phyloP scores from a whole-genome alignment of 2,113 vertebrate species.

The Lepus timidus region DNA sequence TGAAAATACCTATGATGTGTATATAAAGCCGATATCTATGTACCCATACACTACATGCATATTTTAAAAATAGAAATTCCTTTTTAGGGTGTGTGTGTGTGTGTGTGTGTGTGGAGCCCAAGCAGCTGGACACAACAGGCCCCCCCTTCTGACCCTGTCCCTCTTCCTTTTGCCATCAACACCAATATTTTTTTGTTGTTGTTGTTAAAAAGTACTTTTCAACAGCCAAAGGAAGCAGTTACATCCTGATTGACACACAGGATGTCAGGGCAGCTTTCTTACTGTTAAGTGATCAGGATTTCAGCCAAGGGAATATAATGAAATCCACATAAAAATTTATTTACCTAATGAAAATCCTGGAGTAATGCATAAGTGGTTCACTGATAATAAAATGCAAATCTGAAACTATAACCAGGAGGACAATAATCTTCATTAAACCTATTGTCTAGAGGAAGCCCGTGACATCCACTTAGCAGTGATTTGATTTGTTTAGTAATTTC shows the following conservation, averaged over 20 bases:
- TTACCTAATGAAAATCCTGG: conserved; percentile 86
- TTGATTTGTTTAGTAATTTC: conserved; percentile 88
- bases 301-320: conserved; percentile 88
- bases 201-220: conserved; percentile 74
- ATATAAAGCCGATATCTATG: background rate
- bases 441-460: conserved; percentile 86
- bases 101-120: background rate
- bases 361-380: conserved; percentile 85
- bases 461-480: conserved; percentile 86
- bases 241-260: conserved; percentile 90
- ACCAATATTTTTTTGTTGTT: conserved; percentile 51
- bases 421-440: conserved; percentile 88
- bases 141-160: conserved; percentile 66
- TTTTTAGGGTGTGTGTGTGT: background rate
- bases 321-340: conserved; percentile 87
- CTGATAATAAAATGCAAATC: conserved; percentile 87
- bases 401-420: conserved; percentile 86
- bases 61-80: conserved; percentile 36
- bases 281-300: conserved; percentile 86
- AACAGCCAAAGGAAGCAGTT: conserved; percentile 87
- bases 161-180: conserved; percentile 77
- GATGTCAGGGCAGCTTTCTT: conserved; percentile 84
- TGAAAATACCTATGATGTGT: background rate
- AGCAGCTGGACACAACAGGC: background rate
- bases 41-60: background rate